These are phyloP conservation scores for Atherix ibis DNA, from an alignment of 2,888 invertebrate species.

Conservation along the genomic window DNA sequence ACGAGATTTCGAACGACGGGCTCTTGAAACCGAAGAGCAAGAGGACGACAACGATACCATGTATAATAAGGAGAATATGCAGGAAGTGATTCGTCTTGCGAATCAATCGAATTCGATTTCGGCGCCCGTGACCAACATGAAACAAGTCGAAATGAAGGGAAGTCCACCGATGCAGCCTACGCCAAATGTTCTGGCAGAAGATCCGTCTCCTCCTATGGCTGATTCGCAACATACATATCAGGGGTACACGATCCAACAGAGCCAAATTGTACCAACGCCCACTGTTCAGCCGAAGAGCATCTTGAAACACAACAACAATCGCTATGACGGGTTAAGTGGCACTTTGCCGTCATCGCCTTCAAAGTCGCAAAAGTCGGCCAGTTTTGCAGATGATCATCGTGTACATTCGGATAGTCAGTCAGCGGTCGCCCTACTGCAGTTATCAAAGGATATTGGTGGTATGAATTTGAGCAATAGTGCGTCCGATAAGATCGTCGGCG, in stretches of 20 bases:
- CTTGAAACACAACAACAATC: conserved; percentile 25
- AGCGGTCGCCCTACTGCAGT: conserved; percentile 23
- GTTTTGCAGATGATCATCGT: conserved; percentile 29
- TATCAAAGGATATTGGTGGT: conserved; percentile 24
- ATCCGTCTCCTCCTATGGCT: conserved; percentile 9
- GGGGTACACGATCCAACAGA: conserved; percentile 16
- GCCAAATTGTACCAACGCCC: conserved; percentile 9
- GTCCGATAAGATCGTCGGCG: neutral
- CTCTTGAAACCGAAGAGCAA: conserved; percentile 56
- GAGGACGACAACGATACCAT: conserved; percentile 45
- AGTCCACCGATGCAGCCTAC: conserved; percentile 12
- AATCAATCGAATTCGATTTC: conserved; percentile 31
- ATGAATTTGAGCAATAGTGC: conserved; percentile 15
- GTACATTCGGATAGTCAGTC: too few relatives aligned
- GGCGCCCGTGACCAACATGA: conserved; percentile 30
- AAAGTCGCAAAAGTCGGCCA: conserved; percentile 29
- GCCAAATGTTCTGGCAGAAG: neutral
- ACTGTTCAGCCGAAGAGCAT: conserved; percentile 30
- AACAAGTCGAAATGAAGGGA: conserved; percentile 28
- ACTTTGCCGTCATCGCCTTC: conserved; percentile 27
- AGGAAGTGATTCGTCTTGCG: conserved; percentile 37
- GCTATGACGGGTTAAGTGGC: conserved; percentile 18
- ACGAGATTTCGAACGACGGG: conserved; percentile 82
- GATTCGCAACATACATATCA: conserved; percentile 15
- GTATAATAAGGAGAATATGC: conserved; percentile 32